Evolutionary conservation across 1,140 invertebrate genomes (phyloP).

Genomic region (Tenebrio molitor): DNA sequence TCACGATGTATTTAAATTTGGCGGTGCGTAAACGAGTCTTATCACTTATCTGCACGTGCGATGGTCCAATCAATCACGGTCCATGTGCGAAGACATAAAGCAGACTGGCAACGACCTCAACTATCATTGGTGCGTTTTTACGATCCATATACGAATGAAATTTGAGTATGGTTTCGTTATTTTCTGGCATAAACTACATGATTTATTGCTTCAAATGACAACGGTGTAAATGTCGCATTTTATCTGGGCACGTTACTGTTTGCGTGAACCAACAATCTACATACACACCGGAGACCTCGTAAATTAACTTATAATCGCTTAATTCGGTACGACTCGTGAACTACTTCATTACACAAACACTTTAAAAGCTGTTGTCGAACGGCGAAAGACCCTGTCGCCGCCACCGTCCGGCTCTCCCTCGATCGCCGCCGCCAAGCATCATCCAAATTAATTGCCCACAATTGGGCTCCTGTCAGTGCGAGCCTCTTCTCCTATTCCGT

Average conservation of each 20-base stretch:
- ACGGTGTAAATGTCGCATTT: constrained; percentile 51
- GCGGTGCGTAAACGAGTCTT: constrained; percentile 37
- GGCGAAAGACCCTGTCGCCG: constrained; percentile 17
- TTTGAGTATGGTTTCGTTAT: constrained; percentile 50
- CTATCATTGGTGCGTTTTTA: constrained; percentile 48
- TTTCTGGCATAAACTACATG: constrained; percentile 49
- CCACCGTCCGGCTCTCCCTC: constrained; percentile 13
- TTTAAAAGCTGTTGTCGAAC: constrained; percentile 26
- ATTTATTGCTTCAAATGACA: constrained; percentile 50
- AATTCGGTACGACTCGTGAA: constrained; percentile 45
- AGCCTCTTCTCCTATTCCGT: constrained; percentile 17
- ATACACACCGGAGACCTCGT: constrained; percentile 47
- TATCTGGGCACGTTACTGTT: constrained; percentile 48
- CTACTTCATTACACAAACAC: constrained; percentile 46
- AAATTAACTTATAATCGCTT: constrained; percentile 51
- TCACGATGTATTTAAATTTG: constrained; percentile 29
- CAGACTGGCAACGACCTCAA: constrained; percentile 42
- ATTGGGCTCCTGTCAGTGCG: constrained; percentile 33
- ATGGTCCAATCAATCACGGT: constrained; percentile 49
- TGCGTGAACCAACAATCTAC: constrained; percentile 52
- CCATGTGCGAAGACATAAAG: constrained; percentile 49
- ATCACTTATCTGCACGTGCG: constrained; percentile 49
- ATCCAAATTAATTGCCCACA: constrained; percentile 38
- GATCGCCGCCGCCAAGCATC: constrained; percentile 16
- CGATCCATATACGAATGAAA: constrained; percentile 49